These are phyloP conservation scores for Orthosia gothica DNA, from an alignment of 2,888 invertebrate species.

Conservation along the genomic window DNA sequence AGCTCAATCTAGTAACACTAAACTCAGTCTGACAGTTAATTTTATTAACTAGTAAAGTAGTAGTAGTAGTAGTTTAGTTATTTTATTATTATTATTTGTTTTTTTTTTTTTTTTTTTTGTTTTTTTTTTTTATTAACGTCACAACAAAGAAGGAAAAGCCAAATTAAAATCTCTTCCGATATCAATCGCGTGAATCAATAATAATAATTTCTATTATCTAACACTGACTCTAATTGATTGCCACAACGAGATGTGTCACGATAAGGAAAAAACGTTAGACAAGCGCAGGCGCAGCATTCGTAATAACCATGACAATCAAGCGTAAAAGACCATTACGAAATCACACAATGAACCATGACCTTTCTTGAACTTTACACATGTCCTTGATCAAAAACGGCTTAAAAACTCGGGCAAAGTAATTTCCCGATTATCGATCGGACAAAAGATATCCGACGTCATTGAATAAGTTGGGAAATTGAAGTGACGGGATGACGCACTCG, in stretches of 20 bases:
- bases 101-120: too few relatives aligned
- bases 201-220: slow-evolving; percentile 33
- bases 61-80: too few relatives aligned
- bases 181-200: slow-evolving; percentile 16
- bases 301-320: slow-evolving; percentile 11
- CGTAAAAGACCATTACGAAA: slow-evolving; percentile 28
- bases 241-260: slow-evolving; percentile 26
- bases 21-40: background rate
- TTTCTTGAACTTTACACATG: slow-evolving; percentile 33
- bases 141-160: background rate
- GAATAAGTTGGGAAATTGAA: slow-evolving; percentile 68
- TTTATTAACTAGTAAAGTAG: too few relatives aligned
- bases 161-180: slow-evolving; percentile 11
- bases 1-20: background rate
- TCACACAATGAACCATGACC: slow-evolving; percentile 30
- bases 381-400: slow-evolving; percentile 42
- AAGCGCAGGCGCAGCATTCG: slow-evolving; percentile 17
- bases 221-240: slow-evolving; percentile 27
- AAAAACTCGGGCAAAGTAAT: slow-evolving; percentile 47
- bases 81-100: too few relatives aligned
- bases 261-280: slow-evolving; percentile 39
- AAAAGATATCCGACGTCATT: slow-evolving; percentile 66
- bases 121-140: too few relatives aligned
- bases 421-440: slow-evolving; percentile 45
- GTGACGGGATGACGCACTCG: slow-evolving; percentile 58